Evolutionary conservation across 2,797 vertebrate species (phyloP).

Genomic region (Phoebastria nigripes): DNA sequence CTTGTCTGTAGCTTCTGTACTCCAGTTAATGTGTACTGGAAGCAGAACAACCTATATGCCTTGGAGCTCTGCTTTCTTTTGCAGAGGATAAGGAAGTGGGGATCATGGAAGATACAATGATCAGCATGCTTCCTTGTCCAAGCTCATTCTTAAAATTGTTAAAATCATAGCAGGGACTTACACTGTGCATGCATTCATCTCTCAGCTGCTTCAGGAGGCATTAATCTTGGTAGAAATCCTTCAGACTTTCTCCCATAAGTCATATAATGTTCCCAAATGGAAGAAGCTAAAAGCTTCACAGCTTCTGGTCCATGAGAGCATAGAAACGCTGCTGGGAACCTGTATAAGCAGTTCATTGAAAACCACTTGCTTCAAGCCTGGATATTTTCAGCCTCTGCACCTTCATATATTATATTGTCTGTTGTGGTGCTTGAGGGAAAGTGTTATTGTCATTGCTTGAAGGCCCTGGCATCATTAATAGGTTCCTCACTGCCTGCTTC

Average conservation of each 20-base stretch:
- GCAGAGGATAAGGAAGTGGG: neutral
- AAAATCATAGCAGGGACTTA: neutral
- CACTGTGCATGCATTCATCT: neutral
- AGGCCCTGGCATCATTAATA: neutral
- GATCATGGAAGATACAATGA: neutral
- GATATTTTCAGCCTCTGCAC: neutral
- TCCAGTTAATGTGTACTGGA: neutral
- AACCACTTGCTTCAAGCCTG: neutral
- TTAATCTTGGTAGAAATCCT: neutral
- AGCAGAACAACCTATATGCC: neutral
- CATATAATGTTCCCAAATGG: neutral
- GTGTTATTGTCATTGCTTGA: neutral
- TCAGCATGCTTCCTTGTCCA: neutral
- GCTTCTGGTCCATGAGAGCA: neutral
- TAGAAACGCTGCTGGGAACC: neutral
- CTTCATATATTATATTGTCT: fast-evolving
- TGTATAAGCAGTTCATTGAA: neutral
- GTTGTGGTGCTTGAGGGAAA: neutral
- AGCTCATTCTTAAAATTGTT: neutral
- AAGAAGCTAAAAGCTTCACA: neutral
- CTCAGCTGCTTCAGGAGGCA: neutral
- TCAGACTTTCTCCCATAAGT: neutral
- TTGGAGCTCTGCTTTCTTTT: neutral
- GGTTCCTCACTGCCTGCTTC: neutral
- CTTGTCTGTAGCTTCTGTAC: neutral